Base-by-base conservation (phyloP, 2,888 invertebrate genomes). In the Hemaris fuciformis region DNA sequence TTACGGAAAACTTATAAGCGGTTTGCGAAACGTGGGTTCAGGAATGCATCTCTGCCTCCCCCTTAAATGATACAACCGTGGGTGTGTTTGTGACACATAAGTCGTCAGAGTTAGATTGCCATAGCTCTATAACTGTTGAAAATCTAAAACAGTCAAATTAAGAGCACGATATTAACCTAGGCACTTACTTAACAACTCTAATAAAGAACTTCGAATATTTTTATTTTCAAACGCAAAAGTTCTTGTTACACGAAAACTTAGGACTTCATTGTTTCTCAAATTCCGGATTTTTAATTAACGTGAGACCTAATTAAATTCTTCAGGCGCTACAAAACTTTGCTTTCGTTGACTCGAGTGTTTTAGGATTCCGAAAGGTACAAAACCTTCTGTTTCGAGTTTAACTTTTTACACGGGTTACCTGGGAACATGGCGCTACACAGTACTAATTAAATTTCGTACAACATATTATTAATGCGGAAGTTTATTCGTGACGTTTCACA, bases 241-340 rank as follows among this genome's bases (percentile, higher is more conserved):
- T 34, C 10, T 8, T 6, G 3, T n/a, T 20, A 45, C 22, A 23
- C 13, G 22, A n/a, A 46, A 46, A 46, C 22, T 38, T 38, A 13
- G 23, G n/a, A 46, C 25, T 48, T 7, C 25, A 22, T 0, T 31
- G 53, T 31, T 53, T 27, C 18, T 1, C 27, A 31, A 53, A 18
- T 53, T 27, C 15, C 27, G 18, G 53, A 18, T 53, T 53, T 53
- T 53, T 53, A 53, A 53, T 53, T 53, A 53, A 18, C 27, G 18
- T 27, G 15, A 31, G 10, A 53, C 53, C 53, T 18, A 53, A 53
- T 53, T 53, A 31, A 27, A 53, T 53, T 53, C 53, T 31, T 53
- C 10, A 10, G 4, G 15, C 25, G 15, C 15, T 53, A 53, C 45
- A 23, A 3, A 45, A 10, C 45, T 45, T 45, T 4, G n/a, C n/a